A percentile compares a stretch with the other conserved stretches of the same genome.
Evolutionary conservation across 1,140 invertebrate species (phyloP).

Genomic region (Drosophila elegans): DNA sequence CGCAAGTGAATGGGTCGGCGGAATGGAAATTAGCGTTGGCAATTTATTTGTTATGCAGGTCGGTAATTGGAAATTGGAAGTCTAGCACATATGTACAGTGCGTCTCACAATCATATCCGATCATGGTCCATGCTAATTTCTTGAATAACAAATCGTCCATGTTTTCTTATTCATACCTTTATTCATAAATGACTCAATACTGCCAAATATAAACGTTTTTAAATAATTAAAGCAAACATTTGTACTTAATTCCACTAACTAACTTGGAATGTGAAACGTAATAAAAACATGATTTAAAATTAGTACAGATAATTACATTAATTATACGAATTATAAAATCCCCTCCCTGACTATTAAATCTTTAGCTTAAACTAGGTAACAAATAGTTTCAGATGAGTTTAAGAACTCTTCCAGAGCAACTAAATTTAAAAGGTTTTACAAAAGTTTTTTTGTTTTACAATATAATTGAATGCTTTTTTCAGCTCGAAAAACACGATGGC

Average conservation of each 20-base stretch:
- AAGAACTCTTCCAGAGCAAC: no score
- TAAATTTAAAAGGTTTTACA: no score
- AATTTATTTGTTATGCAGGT: slow-evolving; percentile 43
- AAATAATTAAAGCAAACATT: neutral
- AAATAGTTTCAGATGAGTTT: no score
- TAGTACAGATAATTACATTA: neutral
- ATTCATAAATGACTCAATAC: slow-evolving; percentile 21
- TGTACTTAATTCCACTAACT: neutral
- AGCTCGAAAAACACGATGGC: no score
- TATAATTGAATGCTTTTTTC: no score
- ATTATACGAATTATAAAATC: neutral
- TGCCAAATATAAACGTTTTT: neutral
- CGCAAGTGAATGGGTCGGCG: slow-evolving; percentile 22
- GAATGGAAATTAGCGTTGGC: slow-evolving; percentile 41
- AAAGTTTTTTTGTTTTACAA: no score
- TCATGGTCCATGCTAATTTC: slow-evolving; percentile 6
- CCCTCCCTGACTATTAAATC: neutral
- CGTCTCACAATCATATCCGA: slow-evolving; percentile 17
- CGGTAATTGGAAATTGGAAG: slow-evolving; percentile 18
- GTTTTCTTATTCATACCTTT: neutral
- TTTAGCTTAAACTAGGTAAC: neutral
- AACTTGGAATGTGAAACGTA: slow-evolving; percentile 6
- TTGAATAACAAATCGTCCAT: slow-evolving; percentile 6
- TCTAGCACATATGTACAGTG: slow-evolving; percentile 7
- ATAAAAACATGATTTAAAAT: slow-evolving; percentile 1